phyloP scores from a whole-genome alignment of 2,113 vertebrate genomes.

The Cardinalis cardinalis region DNA sequence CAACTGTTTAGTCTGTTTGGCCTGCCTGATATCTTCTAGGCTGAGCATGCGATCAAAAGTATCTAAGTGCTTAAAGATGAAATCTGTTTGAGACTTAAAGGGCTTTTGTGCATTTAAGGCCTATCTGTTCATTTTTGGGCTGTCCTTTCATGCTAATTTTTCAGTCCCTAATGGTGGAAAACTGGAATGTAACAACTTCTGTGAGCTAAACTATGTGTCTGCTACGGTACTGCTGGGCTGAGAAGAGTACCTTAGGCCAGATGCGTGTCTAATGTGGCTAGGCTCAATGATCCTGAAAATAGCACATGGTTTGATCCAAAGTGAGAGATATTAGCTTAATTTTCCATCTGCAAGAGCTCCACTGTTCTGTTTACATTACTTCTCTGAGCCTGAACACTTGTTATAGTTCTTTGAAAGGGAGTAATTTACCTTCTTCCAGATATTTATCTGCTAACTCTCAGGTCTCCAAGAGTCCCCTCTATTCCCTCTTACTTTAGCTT shows the following conservation, averaged over 20 bases:
- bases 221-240: neutral
- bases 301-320: conserved; percentile 49
- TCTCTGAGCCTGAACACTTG: neutral
- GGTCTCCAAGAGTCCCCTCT: neutral
- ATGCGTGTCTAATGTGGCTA: conserved; percentile 16
- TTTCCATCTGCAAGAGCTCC: conserved; percentile 36
- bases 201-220: neutral
- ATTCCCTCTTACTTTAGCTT: conserved; percentile 12
- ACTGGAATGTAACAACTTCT: neutral
- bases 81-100: neutral
- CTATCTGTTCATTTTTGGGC: neutral
- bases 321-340: conserved; percentile 35
- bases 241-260: neutral
- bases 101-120: neutral
- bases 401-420: neutral
- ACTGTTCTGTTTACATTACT: conserved; percentile 28
- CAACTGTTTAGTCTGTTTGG: neutral
- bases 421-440: neutral
- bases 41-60: neutral
- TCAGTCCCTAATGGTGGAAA: neutral
- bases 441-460: neutral
- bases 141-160: neutral
- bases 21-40: neutral
- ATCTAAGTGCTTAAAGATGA: neutral
- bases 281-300: conserved; percentile 28